These are phyloP conservation scores for Bradysia coprophila DNA, from an alignment of 1,140 invertebrate species.

Conservation along the genomic window DNA sequence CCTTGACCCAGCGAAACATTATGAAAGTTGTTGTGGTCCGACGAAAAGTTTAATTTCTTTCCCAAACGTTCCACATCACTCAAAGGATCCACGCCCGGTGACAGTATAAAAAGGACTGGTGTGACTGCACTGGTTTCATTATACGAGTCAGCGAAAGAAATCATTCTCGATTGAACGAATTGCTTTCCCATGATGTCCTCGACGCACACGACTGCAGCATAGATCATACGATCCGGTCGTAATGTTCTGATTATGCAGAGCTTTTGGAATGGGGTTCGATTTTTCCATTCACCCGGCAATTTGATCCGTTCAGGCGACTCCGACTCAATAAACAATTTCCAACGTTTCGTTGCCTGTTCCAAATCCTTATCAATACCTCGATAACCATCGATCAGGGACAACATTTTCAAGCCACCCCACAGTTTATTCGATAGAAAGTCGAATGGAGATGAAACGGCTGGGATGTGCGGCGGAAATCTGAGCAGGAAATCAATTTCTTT, in stretches of 20 bases:
- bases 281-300: conserved; percentile 92
- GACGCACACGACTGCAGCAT: conserved; percentile 40
- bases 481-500: conserved; percentile 77
- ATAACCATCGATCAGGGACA: conserved; percentile 65
- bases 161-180: conserved; percentile 56
- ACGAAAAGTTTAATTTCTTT: conserved; percentile 58
- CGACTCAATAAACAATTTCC: conserved; percentile 83
- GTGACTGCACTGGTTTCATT: conserved; percentile 69
- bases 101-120: conserved; percentile 88
- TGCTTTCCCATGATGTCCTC: conserved; percentile 75
- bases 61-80: conserved; percentile 74
- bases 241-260: conserved; percentile 83
- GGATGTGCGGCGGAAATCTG: conserved; percentile 53
- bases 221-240: conserved; percentile 74
- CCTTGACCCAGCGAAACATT: conserved; percentile 90
- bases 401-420: conserved; percentile 76
- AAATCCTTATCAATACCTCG: conserved; percentile 81
- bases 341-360: conserved; percentile 75
- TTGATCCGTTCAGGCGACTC: conserved; percentile 87
- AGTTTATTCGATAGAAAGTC: conserved; percentile 64
- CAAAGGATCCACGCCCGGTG: conserved; percentile 84
- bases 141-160: conserved; percentile 70
- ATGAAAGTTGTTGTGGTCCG: conserved; percentile 70
- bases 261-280: conserved; percentile 68
- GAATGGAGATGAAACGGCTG: conserved; percentile 50